phyloP scores from a whole-genome alignment of 1,140 invertebrate species.

The Euwallacea fornicatus region DNA sequence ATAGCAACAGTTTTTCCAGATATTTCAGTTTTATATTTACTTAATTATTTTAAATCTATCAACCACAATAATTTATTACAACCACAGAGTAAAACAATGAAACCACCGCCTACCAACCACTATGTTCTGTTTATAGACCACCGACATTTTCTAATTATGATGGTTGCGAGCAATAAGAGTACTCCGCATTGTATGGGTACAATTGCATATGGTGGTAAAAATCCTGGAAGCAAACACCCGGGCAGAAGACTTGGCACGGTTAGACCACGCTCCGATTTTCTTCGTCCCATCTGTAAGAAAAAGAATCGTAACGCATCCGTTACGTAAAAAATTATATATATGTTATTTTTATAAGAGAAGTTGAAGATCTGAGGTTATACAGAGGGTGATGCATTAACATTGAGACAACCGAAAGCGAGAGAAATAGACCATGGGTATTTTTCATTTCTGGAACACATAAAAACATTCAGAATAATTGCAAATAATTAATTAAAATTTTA shows the following conservation, averaged over 20 bases:
- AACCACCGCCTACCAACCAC: background rate
- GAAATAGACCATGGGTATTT: no score
- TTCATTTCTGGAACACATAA: no score
- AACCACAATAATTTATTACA: conserved; percentile 1
- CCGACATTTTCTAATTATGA: conserved; percentile 37
- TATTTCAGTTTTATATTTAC: background rate
- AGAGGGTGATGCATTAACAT: no score
- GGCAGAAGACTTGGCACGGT: conserved; percentile 49
- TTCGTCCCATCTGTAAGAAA: conserved; percentile 50
- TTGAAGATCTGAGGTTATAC: background rate
- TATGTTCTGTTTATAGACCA: conserved; percentile 6
- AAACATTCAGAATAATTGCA: no score
- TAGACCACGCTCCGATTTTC: conserved; percentile 51
- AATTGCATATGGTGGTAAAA: conserved; percentile 53
- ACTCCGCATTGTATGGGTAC: conserved; percentile 51
- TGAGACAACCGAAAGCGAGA: no score
- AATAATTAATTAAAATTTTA: no score
- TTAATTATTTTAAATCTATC: background rate
- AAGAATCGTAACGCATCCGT: conserved; percentile 22
- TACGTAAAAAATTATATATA: background rate
- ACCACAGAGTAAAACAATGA: background rate
- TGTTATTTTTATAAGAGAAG: background rate
- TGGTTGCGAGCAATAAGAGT: conserved; percentile 50
- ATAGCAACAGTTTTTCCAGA: background rate
- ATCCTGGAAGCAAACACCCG: conserved; percentile 50